Evolutionary conservation across 2,888 invertebrate species (phyloP).

Genomic region (Leptodirus hochenwartii): DNA sequence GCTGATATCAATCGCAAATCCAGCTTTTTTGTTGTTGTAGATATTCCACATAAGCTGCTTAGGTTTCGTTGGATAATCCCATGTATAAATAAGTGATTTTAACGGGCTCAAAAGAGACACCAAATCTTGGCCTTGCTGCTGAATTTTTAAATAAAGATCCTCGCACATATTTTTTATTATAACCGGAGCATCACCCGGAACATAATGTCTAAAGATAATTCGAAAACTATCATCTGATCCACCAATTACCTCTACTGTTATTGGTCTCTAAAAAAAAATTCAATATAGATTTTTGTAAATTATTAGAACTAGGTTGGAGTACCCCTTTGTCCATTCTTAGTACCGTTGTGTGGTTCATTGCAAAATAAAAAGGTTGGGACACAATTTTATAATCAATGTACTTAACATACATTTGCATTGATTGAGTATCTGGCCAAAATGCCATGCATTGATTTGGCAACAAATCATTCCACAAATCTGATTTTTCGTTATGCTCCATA

Average conservation of each 20-base stretch:
- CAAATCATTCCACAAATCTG: slow-evolving; percentile 68
- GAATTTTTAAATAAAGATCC: slow-evolving; percentile 61
- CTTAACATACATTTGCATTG: slow-evolving; percentile 66
- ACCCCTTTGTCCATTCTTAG: slow-evolving; percentile 72
- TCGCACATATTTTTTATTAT: slow-evolving; percentile 67
- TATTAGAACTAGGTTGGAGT: too few relatives aligned
- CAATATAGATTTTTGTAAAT: too few relatives aligned
- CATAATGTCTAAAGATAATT: slow-evolving; percentile 57
- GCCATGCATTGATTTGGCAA: slow-evolving; percentile 47
- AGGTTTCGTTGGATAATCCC: slow-evolving; percentile 66
- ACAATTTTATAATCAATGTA: slow-evolving; percentile 54
- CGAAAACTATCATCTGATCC: slow-evolving; percentile 55
- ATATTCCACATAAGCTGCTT: slow-evolving; percentile 64
- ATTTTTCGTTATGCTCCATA: slow-evolving; percentile 74
- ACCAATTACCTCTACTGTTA: slow-evolving; percentile 53
- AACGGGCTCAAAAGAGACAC: slow-evolving; percentile 60
- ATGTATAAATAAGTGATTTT: slow-evolving; percentile 61
- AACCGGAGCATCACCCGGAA: slow-evolving; percentile 62
- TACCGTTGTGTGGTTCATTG: slow-evolving; percentile 49
- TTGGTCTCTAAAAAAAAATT: slow-evolving; percentile 37
- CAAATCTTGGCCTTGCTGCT: slow-evolving; percentile 47
- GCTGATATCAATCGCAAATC: slow-evolving; percentile 50
- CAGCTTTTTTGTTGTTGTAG: slow-evolving; percentile 58
- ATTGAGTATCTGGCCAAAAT: slow-evolving; percentile 70
- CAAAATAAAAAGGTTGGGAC: slow-evolving; percentile 61